Conservation (phyloP, 2,113 vertebrate species). For the Cnemophilus loriae region DNA sequence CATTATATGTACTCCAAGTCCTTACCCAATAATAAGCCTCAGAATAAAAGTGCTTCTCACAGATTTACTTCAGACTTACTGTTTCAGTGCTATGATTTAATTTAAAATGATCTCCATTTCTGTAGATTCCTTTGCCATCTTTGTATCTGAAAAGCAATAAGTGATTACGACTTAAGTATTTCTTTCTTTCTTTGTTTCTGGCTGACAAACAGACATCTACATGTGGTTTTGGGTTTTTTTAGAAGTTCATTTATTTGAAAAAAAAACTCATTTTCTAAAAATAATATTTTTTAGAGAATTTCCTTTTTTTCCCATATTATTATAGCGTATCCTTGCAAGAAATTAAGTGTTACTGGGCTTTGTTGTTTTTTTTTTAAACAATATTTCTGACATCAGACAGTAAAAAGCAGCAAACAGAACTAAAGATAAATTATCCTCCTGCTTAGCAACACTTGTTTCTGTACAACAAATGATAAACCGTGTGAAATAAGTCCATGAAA, state of each 20-base stretch:
- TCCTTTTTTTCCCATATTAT: neutral
- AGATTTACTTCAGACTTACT: neutral
- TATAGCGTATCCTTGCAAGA: neutral
- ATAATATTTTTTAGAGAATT: neutral
- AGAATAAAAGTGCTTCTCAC: neutral
- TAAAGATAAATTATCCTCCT: neutral
- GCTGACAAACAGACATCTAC: neutral
- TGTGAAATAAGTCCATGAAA: neutral
- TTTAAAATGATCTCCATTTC: neutral
- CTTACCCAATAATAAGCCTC: neutral
- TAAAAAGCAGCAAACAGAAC: neutral
- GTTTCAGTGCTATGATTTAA: neutral
- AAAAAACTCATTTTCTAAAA: neutral
- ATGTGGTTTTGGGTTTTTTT: neutral
- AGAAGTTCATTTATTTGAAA: neutral
- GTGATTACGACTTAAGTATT: neutral
- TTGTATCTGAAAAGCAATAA: neutral
- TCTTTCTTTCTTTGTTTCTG: neutral
- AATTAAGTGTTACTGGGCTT: neutral
- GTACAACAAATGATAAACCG: neutral
- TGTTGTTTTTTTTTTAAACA: neutral
- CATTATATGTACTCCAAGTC: neutral
- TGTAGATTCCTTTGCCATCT: neutral
- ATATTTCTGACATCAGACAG: neutral
- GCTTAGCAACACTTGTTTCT: neutral